Evolutionary conservation across 1,140 invertebrate species (phyloP), one percentile per base, ranked within the genome.

Genomic region (Nixonia krombeini): DNA sequence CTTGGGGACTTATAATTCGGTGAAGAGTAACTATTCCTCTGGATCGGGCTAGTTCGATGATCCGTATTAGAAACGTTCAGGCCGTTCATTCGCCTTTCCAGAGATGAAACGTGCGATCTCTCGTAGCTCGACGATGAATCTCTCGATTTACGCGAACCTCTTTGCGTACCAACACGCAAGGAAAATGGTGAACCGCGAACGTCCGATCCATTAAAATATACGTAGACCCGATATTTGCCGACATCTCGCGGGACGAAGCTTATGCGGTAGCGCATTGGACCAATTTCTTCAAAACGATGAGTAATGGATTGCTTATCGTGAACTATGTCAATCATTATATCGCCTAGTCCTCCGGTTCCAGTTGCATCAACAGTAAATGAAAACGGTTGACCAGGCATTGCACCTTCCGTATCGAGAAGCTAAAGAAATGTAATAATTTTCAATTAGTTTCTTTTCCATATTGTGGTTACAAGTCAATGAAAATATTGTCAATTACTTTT

Each of bases 191-290:
- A 91, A 81, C 96, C 96, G 87, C 94, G 94, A n/a, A 99, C 94
- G 75, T 98, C 96, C 66, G 93, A 93, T 2, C 95, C 95, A 81
- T 98, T 99, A 80, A 98, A 99, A 73, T 96, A 96, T 9, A 98
- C 90, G 76, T 97, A 96, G 23, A 98, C 89, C 42, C 93, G 89
- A 83, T 99, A 97, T 82, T 96, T 96, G 1, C 97, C 97, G 35
- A 93, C 90, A 33, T 94, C 91, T 47, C 91, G 89, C 0, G 97
- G 96, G 63, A 93, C 92, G 73, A 99, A 97, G 6, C 94, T 92
- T 1, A 98, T 92, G 12, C 92, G 88, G 72, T 98, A 96, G 47
- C 93, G 89, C 45, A 93, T 92, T 35, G 90, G 87, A 6, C 92
- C 92, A 29, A 95, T 89, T 76, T 94, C 92, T 66, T 95, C 92